Conservation (phyloP, 2,888 invertebrate genomes). For the Alentia gelatinosa region DNA sequence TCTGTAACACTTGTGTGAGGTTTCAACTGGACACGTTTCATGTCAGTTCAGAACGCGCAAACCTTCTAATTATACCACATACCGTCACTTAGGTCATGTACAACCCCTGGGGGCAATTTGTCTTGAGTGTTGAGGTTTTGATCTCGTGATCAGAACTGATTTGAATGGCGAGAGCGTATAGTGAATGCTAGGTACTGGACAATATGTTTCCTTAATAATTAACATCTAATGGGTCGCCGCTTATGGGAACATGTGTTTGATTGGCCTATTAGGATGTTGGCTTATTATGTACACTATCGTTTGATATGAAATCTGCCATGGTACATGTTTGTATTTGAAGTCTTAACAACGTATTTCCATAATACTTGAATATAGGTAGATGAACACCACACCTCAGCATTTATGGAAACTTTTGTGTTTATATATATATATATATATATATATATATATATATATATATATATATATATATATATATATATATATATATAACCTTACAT, state of each 20-base stretch:
- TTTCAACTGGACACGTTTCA: not conserved
- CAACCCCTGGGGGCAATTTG: not conserved
- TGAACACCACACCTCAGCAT: too few species aligned
- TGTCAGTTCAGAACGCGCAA: not conserved
- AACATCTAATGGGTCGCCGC: not conserved
- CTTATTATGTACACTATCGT: too few species aligned
- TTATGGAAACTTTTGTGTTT: not conserved
- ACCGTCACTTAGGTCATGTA: not conserved
- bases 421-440: conserved; percentile 26
- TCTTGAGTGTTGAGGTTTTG: not conserved
- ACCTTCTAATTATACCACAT: not conserved
- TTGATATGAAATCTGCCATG: too few species aligned
- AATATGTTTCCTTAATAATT: not conserved
- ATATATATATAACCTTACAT: not conserved
- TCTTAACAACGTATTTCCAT: too few species aligned
- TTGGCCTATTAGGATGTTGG: not conserved
- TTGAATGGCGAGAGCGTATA: not conserved
- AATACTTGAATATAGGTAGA: too few species aligned
- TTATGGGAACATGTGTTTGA: not conserved
- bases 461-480: conserved; percentile 35
- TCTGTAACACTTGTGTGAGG: not conserved
- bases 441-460: conserved; percentile 5
- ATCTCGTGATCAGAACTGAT: not conserved
- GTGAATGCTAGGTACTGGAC: not conserved
- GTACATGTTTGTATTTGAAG: too few species aligned